Evolutionary conservation across 1,140 invertebrate species (phyloP), one percentile per base, ranked within the genome.

Genomic region (Aphidius ervi): DNA sequence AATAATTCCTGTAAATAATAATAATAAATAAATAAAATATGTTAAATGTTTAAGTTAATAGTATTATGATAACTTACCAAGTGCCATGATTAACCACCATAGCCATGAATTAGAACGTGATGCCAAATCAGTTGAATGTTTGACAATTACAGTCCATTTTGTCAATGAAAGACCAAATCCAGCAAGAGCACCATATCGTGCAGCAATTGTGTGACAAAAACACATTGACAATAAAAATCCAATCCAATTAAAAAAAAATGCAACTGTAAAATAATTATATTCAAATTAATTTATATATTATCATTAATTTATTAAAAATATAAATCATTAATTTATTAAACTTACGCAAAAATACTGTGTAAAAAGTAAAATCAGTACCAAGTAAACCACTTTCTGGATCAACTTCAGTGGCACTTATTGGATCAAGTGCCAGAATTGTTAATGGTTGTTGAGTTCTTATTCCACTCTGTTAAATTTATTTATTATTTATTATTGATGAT

Each of bases 161-260:
- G 93, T 92, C 63, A 96, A 82, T 8, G 93, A 95, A 6, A 97
- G 81, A 6, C 94, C 94, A 73, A 97, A 94, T 46, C 94, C 94
- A 59, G 94, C 91, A 20, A 97, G 75, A 6, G 94, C 94, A 49
- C 94, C 94, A 77, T 94, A 95, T 67, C 93, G 86, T 46, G 92
- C 93, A 49, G 94, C 94, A 71, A 95, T 92, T 46, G 93, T 95
- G 73, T 94, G 93, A 75, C 93, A 95, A 79, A 95, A 93, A 71
- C 94, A 96, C 85, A 95, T 91, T 57, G 94, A 81, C 67, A 95
- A 81, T 56, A 97, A 79, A 74, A 97, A 95, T 53, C 94, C 94
- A 73, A 97, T 92, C 94, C 94, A 97, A 79, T 96, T 96, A 80
- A 97, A 96, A 39, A 94, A 81, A 75, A 94, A 93, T 65, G 91